Evolutionary conservation across 2,888 invertebrate genomes (phyloP).

Genomic region (Meteorus colon): DNA sequence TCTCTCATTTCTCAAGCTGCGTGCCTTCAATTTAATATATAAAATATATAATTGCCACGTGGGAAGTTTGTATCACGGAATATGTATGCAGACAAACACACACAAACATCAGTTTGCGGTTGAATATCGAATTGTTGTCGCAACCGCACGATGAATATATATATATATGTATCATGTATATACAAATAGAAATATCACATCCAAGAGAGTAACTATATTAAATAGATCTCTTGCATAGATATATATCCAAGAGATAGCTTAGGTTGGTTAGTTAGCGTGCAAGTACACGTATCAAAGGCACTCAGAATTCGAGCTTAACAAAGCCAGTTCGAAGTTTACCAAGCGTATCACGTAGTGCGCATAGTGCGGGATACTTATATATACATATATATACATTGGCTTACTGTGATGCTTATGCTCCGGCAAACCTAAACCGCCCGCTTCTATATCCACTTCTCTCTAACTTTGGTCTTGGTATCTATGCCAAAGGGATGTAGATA

Average conservation of each 20-base stretch:
- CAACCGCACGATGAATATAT: neutral
- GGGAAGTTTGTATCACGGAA: neutral
- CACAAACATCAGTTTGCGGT: neutral
- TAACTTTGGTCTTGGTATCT: constrained; percentile 67
- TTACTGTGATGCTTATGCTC: constrained; percentile 61
- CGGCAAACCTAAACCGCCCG: constrained; percentile 62
- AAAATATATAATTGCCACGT: constrained; percentile 5
- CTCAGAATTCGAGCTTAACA: constrained; percentile 74
- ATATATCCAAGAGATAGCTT: constrained; percentile 63
- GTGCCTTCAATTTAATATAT: neutral
- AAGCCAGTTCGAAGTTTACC: constrained; percentile 71
- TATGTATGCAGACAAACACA: neutral
- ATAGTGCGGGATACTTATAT: constrained; percentile 17
- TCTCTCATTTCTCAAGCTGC: neutral
- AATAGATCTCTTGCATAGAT: constrained; percentile 44
- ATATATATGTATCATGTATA: neutral
- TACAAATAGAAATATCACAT: constrained; percentile 25
- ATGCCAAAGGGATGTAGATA: constrained; percentile 42
- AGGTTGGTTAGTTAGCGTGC: constrained; percentile 74
- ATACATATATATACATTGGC: constrained; percentile 66
- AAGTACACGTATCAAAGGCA: constrained; percentile 74
- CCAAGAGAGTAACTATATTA: constrained; percentile 30
- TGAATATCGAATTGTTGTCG: constrained; percentile 28
- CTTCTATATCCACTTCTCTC: constrained; percentile 49
- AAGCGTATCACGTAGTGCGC: constrained; percentile 72